These are phyloP conservation scores for Dendrolimus kikuchii DNA, from an alignment of 1,140 invertebrate genomes.

Conservation along the genomic window DNA sequence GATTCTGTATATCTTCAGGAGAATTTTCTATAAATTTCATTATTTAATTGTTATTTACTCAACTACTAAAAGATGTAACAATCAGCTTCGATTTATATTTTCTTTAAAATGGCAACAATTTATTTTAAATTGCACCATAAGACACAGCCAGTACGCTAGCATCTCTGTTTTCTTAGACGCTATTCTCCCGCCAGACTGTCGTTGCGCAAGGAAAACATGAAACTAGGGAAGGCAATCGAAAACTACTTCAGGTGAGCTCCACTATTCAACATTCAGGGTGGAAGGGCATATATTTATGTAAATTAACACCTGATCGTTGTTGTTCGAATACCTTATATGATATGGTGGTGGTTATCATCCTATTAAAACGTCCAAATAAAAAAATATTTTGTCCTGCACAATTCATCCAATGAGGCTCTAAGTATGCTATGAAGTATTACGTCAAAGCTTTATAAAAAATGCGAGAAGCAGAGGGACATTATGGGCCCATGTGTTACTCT, in stretches of 20 bases:
- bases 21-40: neutral
- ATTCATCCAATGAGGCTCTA: too few relatives aligned
- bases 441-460: too few relatives aligned
- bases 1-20: too few relatives aligned
- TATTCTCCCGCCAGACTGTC: constrained; percentile 84
- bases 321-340: too few relatives aligned
- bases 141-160: constrained; percentile 39
- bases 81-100: constrained; percentile 15
- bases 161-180: constrained; percentile 79
- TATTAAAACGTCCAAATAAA: too few relatives aligned
- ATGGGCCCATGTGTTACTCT: too few relatives aligned
- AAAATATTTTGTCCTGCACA: too few relatives aligned
- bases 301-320: neutral
- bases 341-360: too few relatives aligned
- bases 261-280: constrained; percentile 1
- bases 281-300: neutral
- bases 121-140: constrained; percentile 39
- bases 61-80: neutral
- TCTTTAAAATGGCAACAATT: constrained; percentile 16
- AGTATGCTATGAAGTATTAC: too few relatives aligned
- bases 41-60: neutral
- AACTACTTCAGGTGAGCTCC: constrained; percentile 81
- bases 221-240: constrained; percentile 81
- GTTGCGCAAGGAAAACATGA: constrained; percentile 82
- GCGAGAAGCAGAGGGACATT: too few relatives aligned